Percentiles rank a stretch among this genome's conserved stretches.
These are phyloP conservation scores for Chionis minor DNA, from an alignment of 2,113 vertebrate genomes.

Conservation along the genomic window DNA sequence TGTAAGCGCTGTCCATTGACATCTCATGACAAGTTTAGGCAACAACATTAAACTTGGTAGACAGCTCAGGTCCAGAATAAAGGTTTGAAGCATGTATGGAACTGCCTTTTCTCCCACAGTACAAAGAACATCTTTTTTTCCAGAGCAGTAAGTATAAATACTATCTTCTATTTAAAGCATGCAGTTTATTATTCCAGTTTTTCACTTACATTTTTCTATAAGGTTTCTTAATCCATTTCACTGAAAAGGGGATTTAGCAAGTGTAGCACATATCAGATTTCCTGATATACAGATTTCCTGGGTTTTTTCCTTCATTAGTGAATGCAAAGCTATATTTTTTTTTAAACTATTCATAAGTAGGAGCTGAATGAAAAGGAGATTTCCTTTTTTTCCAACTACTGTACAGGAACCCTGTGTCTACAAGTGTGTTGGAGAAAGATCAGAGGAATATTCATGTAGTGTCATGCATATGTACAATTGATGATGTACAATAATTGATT, in stretches of 20 bases:
- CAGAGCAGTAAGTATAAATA: not conserved
- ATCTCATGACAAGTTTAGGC: not conserved
- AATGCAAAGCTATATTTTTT: not conserved
- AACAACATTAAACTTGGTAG: not conserved
- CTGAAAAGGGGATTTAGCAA: slow-evolving; percentile 25
- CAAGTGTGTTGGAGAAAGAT: slow-evolving; percentile 49
- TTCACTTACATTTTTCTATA: slow-evolving; percentile 8
- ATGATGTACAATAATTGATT: slow-evolving; percentile 46
- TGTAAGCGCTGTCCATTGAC: not conserved
- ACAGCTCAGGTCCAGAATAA: not conserved
- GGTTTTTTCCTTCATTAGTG: not conserved
- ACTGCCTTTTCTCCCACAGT: not conserved
- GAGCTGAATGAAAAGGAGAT: not conserved
- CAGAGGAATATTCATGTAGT: slow-evolving; percentile 32
- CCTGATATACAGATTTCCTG: not conserved
- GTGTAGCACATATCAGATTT: not conserved
- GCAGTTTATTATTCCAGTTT: not conserved
- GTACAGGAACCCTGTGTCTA: not conserved
- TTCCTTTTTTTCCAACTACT: not conserved
- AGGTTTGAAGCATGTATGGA: not conserved
- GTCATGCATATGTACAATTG: slow-evolving; percentile 37
- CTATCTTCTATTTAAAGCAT: not conserved
- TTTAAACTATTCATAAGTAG: not conserved
- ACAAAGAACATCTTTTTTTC: not conserved
- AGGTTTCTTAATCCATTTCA: slow-evolving; percentile 30